Evolutionary conservation across 2,113 vertebrate genomes (phyloP).

Genomic region (Chauna torquata): DNA sequence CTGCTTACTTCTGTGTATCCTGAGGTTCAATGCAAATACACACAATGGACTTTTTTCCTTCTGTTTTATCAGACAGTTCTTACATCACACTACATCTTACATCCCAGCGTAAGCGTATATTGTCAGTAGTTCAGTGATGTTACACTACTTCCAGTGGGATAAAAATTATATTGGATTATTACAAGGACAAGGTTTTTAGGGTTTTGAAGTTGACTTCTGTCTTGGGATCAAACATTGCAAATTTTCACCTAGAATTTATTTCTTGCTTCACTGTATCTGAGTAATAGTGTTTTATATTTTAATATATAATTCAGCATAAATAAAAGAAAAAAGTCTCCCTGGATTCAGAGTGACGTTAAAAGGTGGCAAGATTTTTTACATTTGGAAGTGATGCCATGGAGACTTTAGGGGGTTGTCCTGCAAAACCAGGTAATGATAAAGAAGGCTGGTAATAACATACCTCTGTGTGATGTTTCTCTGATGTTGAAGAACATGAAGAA

Average conservation of each 20-base stretch:
- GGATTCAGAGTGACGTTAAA: neutral
- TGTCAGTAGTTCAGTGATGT: neutral
- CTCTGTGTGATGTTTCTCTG: neutral
- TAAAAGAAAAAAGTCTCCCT: neutral
- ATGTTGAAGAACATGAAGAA: neutral
- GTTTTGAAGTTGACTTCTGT: neutral
- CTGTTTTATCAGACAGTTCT: neutral
- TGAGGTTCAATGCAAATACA: neutral
- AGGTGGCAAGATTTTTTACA: neutral
- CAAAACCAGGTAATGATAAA: neutral
- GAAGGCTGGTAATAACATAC: neutral
- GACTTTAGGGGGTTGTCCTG: neutral
- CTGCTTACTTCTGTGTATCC: neutral
- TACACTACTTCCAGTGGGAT: fast-evolving
- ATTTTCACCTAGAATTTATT: neutral
- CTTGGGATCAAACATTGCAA: neutral
- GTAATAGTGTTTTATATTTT: neutral
- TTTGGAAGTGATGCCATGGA: neutral
- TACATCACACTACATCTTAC: neutral
- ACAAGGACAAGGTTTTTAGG: neutral
- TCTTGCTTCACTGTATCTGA: neutral
- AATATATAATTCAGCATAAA: neutral
- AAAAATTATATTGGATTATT: neutral
- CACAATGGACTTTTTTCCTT: neutral
- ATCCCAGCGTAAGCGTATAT: neutral